phyloP scores from a whole-genome alignment of 35 echinoderm and acorn worm genomes.

The Acanthaster planci region DNA sequence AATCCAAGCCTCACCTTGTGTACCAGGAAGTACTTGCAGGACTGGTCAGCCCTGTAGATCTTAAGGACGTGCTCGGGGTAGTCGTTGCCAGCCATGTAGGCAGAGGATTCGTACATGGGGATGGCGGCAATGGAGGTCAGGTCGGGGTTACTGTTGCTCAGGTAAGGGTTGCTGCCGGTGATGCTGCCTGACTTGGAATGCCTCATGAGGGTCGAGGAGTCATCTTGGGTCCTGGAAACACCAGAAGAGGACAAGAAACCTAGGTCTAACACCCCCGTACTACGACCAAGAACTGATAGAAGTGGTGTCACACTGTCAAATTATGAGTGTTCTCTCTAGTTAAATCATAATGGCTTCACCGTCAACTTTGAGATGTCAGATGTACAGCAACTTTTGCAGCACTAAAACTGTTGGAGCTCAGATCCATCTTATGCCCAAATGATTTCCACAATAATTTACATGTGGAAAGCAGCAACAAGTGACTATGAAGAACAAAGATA shows the following conservation, averaged over 20 bases:
- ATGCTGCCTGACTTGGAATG: slow-evolving; percentile 63
- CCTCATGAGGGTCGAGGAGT: slow-evolving; percentile 60
- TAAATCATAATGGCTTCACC: too few relatives aligned
- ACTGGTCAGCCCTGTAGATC: slow-evolving; percentile 89
- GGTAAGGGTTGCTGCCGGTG: slow-evolving; percentile 71
- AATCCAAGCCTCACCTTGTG: slow-evolving; percentile 72
- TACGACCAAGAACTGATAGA: too few relatives aligned
- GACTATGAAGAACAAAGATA: too few relatives aligned
- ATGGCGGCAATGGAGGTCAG: slow-evolving; percentile 62
- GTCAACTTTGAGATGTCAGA: too few relatives aligned
- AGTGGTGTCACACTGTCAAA: too few relatives aligned
- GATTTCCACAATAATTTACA: too few relatives aligned
- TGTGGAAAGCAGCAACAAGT: too few relatives aligned
- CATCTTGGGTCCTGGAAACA: slow-evolving; percentile 71
- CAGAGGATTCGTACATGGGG: slow-evolving; percentile 23
- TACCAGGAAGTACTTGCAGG: slow-evolving; percentile 98
- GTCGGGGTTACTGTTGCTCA: slow-evolving; percentile 98
- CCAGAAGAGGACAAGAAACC: neutral
- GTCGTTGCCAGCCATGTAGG: slow-evolving; percentile 47
- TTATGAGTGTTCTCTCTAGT: too few relatives aligned
- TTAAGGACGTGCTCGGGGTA: slow-evolving; percentile 93
- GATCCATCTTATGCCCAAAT: too few relatives aligned
- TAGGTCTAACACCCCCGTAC: neutral
- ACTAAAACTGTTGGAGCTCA: too few relatives aligned
- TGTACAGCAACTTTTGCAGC: too few relatives aligned